Percentiles rank a stretch among this genome's conserved stretches.
Evolutionary conservation across 1,140 invertebrate species (phyloP).

Genomic region (Micrasema minimum): DNA sequence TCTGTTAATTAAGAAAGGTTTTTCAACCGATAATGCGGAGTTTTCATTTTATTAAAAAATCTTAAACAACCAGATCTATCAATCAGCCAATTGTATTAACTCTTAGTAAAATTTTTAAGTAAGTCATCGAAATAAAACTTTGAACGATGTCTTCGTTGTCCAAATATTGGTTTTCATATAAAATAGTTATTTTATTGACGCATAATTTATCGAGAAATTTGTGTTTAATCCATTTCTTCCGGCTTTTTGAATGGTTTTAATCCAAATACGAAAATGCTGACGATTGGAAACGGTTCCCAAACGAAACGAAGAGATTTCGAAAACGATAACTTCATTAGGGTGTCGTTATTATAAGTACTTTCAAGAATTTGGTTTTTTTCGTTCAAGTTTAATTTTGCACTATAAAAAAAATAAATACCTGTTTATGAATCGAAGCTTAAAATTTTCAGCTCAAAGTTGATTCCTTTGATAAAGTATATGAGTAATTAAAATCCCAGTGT

Average conservation of each 20-base stretch:
- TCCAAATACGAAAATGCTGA: conserved; percentile 29
- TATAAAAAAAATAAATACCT: too few relatives aligned
- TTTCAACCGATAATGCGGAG: too few relatives aligned
- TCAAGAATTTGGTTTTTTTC: neutral
- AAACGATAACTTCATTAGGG: conserved; percentile 41
- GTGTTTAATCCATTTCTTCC: conserved; percentile 25
- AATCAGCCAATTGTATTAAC: conserved; percentile 7
- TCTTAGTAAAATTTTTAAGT: neutral
- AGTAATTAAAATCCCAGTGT: too few relatives aligned
- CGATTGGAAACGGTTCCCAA: conserved; percentile 14
- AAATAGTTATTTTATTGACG: conserved; percentile 23
- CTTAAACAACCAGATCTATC: too few relatives aligned
- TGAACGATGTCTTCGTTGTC: conserved; percentile 13
- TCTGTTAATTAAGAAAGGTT: too few relatives aligned
- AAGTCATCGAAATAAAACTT: conserved; percentile 10
- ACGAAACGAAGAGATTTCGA: conserved; percentile 16
- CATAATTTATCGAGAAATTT: conserved; percentile 28
- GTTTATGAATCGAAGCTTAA: too few relatives aligned
- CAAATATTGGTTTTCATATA: conserved; percentile 32
- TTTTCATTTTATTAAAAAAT: too few relatives aligned
- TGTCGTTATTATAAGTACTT: neutral
- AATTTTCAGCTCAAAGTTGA: too few relatives aligned
- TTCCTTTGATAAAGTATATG: too few relatives aligned
- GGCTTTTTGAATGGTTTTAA: conserved; percentile 22
- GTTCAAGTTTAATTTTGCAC: neutral